Base-by-base conservation (phyloP, 2,888 invertebrate genomes). In the Strigamia maritima region DNA sequence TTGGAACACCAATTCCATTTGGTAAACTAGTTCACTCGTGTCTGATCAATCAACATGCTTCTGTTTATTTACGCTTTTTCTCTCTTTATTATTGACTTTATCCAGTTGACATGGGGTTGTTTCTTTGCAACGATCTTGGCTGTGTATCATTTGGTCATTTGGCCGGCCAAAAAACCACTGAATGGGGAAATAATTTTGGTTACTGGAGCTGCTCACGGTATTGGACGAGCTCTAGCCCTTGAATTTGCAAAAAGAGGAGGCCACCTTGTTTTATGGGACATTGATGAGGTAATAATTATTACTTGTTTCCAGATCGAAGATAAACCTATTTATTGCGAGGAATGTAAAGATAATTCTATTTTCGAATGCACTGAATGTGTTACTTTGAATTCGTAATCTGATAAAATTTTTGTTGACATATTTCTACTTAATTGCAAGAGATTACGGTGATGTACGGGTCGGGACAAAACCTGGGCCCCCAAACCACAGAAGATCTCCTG, bases 131-230 rank as follows among this genome's bases (percentile, higher is more conserved):
- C 77, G 16, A 60, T 79, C 12, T 89, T 90, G 84, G 86, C 89
- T 40, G 84, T 91, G 79, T 89, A 90, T 83, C 86, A 88, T 82
- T 84, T 89, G 81, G 87, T 93, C 83, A 86, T 91, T 19, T 90
- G 91, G 0, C 88, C 85, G 0, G 89, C 89, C 60, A 89, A 90
- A 75, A 93, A 93, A 86, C 90, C 90, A 81, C 90, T 95, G 6
- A 89, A 88, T 78, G 91, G 91, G 10, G 94, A 95, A 86, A 89
- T 93, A 80, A 90, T 93, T 80, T 87, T 95, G 87, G 93, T 95
- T 81, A 95, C 95, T 16, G 95, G 95, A 22, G 89, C 93, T 0
- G 94, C 93, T 0, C 93, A 93, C 86, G 94, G 94, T 10, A 93
- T 95, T 84, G 95, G 94, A 0, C 89, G 91, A 78, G 92, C 93